Evolutionary conservation across 2,888 invertebrate genomes (phyloP).

Genomic region (Creontiades dilutus): DNA sequence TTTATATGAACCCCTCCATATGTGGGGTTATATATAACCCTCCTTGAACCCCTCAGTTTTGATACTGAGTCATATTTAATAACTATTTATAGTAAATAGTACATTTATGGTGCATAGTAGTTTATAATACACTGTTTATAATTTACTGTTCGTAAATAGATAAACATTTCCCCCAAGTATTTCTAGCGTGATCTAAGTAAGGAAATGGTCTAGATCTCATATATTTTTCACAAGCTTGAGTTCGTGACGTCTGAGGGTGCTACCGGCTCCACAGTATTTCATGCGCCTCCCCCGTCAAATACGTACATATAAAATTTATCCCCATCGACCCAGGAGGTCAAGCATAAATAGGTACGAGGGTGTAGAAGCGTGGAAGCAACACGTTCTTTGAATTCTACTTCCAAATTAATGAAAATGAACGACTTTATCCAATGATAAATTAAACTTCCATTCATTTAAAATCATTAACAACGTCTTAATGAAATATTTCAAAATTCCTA

Average conservation of each 20-base stretch:
- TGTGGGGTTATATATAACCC: no score
- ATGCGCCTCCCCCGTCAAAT: constrained; percentile 6
- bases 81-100: no score
- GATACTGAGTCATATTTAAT: no score
- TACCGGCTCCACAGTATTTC: neutral
- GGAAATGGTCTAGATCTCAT: neutral
- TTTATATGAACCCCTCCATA: no score
- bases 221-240: neutral
- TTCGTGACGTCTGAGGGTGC: constrained; percentile 14
- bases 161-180: neutral
- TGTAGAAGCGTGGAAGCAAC: neutral
- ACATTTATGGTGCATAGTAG: no score
- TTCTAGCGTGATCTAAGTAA: neutral
- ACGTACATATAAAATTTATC: constrained; percentile 8
- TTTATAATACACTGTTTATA: no score
- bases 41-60: no score
- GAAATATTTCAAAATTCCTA: no score
- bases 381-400: neutral
- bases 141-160: no score
- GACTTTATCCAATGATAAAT: no score
- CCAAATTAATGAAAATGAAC: neutral
- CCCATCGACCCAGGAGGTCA: neutral
- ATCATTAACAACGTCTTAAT: no score
- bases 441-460: no score
- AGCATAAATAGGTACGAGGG: neutral